Evolutionary conservation across 2,113 vertebrate species (phyloP), one percentile per base, ranked within the genome.

Genomic region (Nothobranchius kuhntae): DNA sequence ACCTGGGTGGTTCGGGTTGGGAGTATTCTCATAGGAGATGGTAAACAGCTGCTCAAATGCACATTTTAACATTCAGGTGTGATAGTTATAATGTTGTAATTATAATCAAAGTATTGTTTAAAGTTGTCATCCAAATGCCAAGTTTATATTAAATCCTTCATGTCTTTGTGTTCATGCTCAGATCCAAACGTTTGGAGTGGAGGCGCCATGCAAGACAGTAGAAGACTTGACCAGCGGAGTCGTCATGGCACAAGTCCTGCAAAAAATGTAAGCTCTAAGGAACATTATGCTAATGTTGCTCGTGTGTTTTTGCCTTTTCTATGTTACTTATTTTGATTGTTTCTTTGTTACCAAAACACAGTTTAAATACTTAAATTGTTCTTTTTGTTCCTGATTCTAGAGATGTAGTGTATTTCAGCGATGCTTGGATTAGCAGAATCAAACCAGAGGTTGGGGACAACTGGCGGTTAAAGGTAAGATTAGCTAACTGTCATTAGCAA

Each of bases 401-500:
- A 92, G 98, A 99, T 89, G 73, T 90, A 47, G 86, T 70, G 69
- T 98, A 96, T 90, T 99, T 99, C 83, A 96, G 92, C 80, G 98
- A 99, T 74, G 92, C 92, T 64, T 99, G 98, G 98, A 91, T 99
- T 72, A 95, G 95, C 82, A 93, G 97, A 87, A 96, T 99, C 80
- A 99, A 99, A 92, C 93, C 96, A 6, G 97, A 99, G 78, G 96
- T 96, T 45, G 98, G 97, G 62, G 96, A 99, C 85, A 99, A 99
- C 73, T 99, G 98, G 98, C 95, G 98, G 62, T 92, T 99, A 76
- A 99, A 98, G 96, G 98, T 98, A 91, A 21, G 21, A 21, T 21
- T 21, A 21, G 21, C 21, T 21, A 21, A 21, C 21, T 21, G 21
- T 21, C 21, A 87, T 30, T 8, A 7, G 36, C 21, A 40, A 10